Evolutionary conservation across 2,113 vertebrate species (phyloP), one percentile per base, ranked within the genome.

Genomic region (Trochalopteron elliotii): DNA sequence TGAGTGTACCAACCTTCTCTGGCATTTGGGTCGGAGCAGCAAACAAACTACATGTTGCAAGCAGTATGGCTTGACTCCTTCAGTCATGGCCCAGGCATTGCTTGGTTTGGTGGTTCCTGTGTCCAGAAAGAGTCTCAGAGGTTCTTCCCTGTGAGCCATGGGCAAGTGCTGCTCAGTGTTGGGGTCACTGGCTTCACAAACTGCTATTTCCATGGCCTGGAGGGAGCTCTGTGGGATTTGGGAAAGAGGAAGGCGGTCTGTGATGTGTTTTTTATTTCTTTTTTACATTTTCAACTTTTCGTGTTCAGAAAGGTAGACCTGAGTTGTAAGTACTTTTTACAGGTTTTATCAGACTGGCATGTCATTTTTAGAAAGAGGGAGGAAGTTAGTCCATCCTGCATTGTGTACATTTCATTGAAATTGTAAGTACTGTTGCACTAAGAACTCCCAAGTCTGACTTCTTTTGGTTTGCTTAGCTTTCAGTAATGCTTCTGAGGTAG

Each of bases 191-290:
- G 15, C 31, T 82, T 50, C 25, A 30, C 11, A 21, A 72, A 31
- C n/a, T 2, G 0, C 31, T 40, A 4, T 64, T 57, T 72, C 6
- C 1, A 0, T 23, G 24, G 30, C 11, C 25, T 70, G 12, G 28
- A 67, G 47, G 10, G 20, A 76, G 9, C 18, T 78, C 25, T 57
- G 19, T 65, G 47, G 33, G 22, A 60, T 91, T 87, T 64, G 63
- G 16, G 14, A 35, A 37, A 83, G 20, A 60, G 27, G 67, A 75
- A 11, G 15, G 10, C 18, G 71, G 16, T 59, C 27, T 33, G 4
- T 61, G 63, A 16, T 12, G 24, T 40, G 3, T 24, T 53, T n/a
- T 50, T 42, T 37, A 17, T 21, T 47, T 65, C 4, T 44, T 35
- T 15, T 52, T n/a, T 55, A 8, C 10, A 3, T 59, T 89, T 91